Conservation (phyloP, 2,113 vertebrate genomes). For the Scartelaos histophorus region DNA sequence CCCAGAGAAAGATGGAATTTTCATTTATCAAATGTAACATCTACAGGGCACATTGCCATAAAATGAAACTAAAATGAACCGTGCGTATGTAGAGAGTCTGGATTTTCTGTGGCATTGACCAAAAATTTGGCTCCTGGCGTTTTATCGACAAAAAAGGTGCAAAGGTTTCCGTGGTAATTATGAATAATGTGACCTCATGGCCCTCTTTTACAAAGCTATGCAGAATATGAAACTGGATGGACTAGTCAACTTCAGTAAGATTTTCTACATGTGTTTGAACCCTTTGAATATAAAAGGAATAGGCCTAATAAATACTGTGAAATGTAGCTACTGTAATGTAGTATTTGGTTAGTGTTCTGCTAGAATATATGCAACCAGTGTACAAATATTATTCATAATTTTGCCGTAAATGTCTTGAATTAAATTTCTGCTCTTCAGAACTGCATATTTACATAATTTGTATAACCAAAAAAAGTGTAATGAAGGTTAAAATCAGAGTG, state of each 20-base stretch:
- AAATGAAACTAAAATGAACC: not conserved
- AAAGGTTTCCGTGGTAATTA: slow-evolving; percentile 6
- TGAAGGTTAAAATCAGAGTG: too few relatives aligned
- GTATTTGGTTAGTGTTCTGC: too few relatives aligned
- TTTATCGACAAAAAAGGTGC: not conserved
- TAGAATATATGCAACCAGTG: too few relatives aligned
- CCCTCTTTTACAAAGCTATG: not conserved
- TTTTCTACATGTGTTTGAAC: not conserved
- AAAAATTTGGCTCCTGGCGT: not conserved
- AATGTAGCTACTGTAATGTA: too few relatives aligned
- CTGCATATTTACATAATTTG: too few relatives aligned
- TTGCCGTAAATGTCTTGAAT: too few relatives aligned
- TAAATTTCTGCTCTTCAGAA: too few relatives aligned
- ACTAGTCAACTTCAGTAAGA: not conserved
- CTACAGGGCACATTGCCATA: not conserved
- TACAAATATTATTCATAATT: too few relatives aligned
- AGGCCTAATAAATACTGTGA: too few relatives aligned
- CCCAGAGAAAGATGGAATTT: not conserved
- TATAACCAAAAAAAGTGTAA: too few relatives aligned
- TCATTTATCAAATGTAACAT: slow-evolving; percentile 4
- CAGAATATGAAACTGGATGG: not conserved
- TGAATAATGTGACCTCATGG: not conserved
- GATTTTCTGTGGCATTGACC: slow-evolving; percentile 4
- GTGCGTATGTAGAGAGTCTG: not conserved
- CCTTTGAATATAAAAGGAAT: too few relatives aligned